Conservation (phyloP, 2,888 invertebrate species). For the Cryptocephalus moraei region DNA sequence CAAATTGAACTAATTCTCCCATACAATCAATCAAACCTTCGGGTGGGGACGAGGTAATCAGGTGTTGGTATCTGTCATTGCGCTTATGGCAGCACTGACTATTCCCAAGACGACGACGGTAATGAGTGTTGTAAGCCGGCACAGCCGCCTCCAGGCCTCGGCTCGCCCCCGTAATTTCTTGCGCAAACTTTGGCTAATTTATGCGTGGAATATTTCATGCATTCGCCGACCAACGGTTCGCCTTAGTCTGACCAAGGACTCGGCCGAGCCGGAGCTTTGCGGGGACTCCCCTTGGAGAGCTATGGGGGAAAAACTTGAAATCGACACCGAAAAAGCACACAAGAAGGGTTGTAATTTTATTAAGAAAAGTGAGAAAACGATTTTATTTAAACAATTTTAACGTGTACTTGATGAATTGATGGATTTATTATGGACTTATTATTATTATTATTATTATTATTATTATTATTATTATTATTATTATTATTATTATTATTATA, state of each 20-base stretch:
- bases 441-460: no score
- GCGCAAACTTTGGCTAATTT: constrained; percentile 36
- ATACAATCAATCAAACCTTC: constrained; percentile 31
- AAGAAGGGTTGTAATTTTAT: no score
- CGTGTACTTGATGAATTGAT: no score
- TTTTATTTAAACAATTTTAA: no score
- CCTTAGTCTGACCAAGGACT: constrained; percentile 5
- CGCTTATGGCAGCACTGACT: constrained; percentile 18
- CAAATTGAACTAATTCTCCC: background rate
- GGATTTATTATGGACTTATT: no score
- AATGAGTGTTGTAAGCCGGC: constrained; percentile 35
- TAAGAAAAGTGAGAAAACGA: no score
- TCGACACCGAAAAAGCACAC: no score
- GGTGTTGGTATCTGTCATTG: constrained; percentile 30
- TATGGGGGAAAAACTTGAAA: no score
- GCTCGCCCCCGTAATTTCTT: constrained; percentile 33
- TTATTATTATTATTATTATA: no score
- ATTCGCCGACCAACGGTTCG: constrained; percentile 26
- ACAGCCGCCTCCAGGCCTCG: constrained; percentile 13
- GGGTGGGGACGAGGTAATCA: constrained; percentile 23
- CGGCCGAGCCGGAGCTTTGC: no score
- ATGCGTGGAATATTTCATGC: constrained; percentile 37
- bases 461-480: no score
- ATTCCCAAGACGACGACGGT: constrained; percentile 17
- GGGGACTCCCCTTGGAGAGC: no score